Base-by-base conservation (phyloP, 1,140 invertebrate species). In the Oreohelix idahoensis region DNA sequence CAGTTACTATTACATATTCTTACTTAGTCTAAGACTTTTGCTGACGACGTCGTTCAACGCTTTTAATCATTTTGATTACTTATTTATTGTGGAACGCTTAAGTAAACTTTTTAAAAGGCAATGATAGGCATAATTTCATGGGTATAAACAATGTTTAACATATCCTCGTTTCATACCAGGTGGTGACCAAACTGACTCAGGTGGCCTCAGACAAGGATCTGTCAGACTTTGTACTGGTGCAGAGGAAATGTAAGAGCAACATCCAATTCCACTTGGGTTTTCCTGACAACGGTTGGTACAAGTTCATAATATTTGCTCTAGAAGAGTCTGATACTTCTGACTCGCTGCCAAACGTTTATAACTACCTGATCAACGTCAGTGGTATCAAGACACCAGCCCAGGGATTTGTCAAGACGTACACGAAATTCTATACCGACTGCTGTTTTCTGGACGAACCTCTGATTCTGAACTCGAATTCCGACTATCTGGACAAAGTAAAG, bases 381-480 rank as follows among this genome's bases (percentile, higher is more conserved):
- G 70, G 74, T 23, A 82, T 78, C 35, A 38, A 73, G 26, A 76
- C 84, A 11, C 58, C 88, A 0, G 87, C 87, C 11, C 81, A 84
- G 53, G 82, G 88, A n/a, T 92, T 86, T 87, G 90, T 90, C 13
- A 89, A 90, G 80, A 90, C 91, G 84, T 92, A 90, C 82, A 89
- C 88, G 15, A 91, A 91, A 63, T 92, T 91, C 53, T 92, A 91
- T 90, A 91, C 91, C 74, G 91, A 92, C 39, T 91, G 89, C 1
- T 92, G 91, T 75, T 91, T 80, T 83, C 84, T 92, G 36, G 78
- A 86, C 38, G 86, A 87, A 39, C 92, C 92, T 17, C 35, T 88
- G 35, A 83, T 89, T 39, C 83, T 90, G 0, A 75, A 87, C 83
- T 83, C 86, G 26, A 26, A 71, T 8, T 79, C 80, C 17, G 81